Evolutionary conservation across 1,140 invertebrate genomes (phyloP).

Genomic region (Pseudomyrmex gracilis): DNA sequence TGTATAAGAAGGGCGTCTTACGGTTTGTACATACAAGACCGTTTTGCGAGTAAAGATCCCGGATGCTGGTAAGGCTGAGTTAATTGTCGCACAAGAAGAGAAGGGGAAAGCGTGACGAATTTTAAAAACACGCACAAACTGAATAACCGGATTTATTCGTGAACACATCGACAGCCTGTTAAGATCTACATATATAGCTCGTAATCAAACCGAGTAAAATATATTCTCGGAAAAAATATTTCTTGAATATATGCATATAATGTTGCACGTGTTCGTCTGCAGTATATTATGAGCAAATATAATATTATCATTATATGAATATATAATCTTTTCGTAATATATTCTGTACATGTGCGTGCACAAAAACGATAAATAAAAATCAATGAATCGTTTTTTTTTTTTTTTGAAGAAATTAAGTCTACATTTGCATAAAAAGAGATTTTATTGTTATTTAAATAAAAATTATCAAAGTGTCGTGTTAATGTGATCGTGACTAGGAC

Average conservation of each 20-base stretch:
- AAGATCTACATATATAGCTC: background rate
- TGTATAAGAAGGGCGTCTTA: conserved; percentile 70
- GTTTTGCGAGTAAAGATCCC: conserved; percentile 75
- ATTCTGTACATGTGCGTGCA: no score
- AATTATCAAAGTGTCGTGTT: background rate
- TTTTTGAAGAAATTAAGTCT: background rate
- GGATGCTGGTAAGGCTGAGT: conserved; percentile 68
- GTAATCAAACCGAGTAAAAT: background rate
- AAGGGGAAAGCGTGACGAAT: conserved; percentile 37
- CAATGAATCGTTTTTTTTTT: background rate
- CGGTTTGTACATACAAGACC: conserved; percentile 22
- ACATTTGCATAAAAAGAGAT: background rate
- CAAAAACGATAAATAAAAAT: no score
- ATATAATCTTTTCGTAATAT: no score
- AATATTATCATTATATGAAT: no score
- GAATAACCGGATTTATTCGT: conserved; percentile 13
- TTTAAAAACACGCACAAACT: background rate
- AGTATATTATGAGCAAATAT: no score
- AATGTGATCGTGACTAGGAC: conserved; percentile 5
- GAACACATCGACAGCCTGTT: background rate
- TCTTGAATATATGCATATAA: no score
- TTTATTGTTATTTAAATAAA: background rate
- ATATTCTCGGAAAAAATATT: no score
- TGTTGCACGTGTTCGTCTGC: no score
- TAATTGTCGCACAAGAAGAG: conserved; percentile 69